Evolutionary conservation across 2,888 invertebrate genomes (phyloP).

Genomic region (Platycheirus rosarum): DNA sequence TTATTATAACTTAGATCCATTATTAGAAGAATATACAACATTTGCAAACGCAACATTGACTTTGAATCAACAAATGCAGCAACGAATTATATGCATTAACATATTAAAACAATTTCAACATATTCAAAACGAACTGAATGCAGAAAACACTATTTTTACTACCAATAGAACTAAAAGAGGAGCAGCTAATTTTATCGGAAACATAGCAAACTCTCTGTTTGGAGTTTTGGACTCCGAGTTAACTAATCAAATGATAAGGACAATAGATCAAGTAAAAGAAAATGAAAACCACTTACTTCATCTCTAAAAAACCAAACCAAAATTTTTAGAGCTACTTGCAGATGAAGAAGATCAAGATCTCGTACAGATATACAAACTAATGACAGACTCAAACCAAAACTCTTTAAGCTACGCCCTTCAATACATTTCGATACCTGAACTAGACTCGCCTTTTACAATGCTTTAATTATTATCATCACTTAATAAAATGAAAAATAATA

Average conservation of each 20-base stretch:
- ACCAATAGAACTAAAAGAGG: conserved; percentile 19
- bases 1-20: conserved; percentile 38
- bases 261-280: conserved; percentile 47
- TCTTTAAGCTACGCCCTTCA: conserved; percentile 9
- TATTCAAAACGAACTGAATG: not conserved
- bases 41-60: conserved; percentile 28
- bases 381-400: conserved; percentile 1
- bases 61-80: conserved; percentile 7
- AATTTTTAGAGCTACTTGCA: no score
- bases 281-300: conserved; percentile 17
- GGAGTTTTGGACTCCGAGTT: conserved; percentile 60
- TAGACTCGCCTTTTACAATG: no score
- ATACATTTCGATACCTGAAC: no score
- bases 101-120: conserved; percentile 20
- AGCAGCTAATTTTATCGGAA: conserved; percentile 50
- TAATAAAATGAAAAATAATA: no score
- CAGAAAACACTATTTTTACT: conserved; percentile 2
- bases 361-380: not conserved
- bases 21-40: conserved; percentile 23
- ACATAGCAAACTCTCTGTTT: conserved; percentile 55
- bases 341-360: no score
- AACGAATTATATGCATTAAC: conserved; percentile 1
- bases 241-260: conserved; percentile 57
- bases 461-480: no score
- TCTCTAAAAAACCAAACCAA: conserved; percentile 50